These are phyloP conservation scores for Halictus quadricinctus DNA, from an alignment of 2,888 invertebrate species.

Conservation along the genomic window DNA sequence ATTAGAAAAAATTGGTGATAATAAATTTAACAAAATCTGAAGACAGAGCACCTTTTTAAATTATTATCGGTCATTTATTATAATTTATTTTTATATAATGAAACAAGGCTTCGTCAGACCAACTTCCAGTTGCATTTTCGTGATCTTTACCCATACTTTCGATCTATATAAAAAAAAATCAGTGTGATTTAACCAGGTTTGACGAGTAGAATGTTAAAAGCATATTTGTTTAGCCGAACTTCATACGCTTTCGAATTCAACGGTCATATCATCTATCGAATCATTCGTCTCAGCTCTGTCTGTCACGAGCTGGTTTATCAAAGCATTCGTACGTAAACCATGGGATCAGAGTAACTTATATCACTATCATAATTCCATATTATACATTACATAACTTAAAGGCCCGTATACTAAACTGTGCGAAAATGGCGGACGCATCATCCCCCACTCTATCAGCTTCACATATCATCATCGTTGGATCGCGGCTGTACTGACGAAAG, in stretches of 20 bases:
- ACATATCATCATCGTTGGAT: constrained; percentile 40
- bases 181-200: too few relatives aligned
- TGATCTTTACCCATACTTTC: too few relatives aligned
- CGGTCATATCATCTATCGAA: background rate
- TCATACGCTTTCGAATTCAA: background rate
- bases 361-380: constrained; percentile 3
- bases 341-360: constrained; percentile 36
- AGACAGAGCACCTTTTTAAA: too few relatives aligned
- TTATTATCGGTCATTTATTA: too few relatives aligned
- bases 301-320: background rate
- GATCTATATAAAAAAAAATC: too few relatives aligned
- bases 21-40: too few relatives aligned
- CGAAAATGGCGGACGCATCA: constrained; percentile 35
- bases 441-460: constrained; percentile 22
- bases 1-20: too few relatives aligned
- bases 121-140: too few relatives aligned
- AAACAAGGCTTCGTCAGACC: too few relatives aligned
- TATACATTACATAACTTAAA: background rate
- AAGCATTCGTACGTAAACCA: too few relatives aligned
- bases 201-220: background rate
- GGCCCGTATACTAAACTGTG: background rate
- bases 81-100: too few relatives aligned
- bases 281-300: background rate
- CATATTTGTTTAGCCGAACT: background rate
- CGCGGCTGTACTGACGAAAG: background rate